Percentiles rank a stretch among this genome's conserved stretches.
Conservation (phyloP, 2,888 invertebrate genomes). For the Galerucella calmariensis region DNA sequence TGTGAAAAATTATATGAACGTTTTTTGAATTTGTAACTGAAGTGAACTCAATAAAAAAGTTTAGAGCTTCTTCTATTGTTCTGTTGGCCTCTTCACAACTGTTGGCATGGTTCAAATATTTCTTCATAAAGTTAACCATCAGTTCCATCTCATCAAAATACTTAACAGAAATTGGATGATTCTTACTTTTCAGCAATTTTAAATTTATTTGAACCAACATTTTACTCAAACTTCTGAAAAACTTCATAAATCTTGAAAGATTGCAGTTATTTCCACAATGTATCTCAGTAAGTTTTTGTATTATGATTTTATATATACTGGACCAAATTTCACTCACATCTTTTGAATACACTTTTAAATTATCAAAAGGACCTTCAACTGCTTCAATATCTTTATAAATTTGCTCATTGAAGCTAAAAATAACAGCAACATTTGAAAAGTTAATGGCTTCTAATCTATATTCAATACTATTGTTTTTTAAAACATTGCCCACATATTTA, state of each 20-base stretch:
- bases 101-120: slow-evolving; percentile 43
- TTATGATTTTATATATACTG: slow-evolving; percentile 41
- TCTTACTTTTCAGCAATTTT: slow-evolving; percentile 36
- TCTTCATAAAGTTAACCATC: slow-evolving; percentile 41
- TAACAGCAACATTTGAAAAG: slow-evolving; percentile 34
- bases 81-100: slow-evolving; percentile 36
- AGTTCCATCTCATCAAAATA: slow-evolving; percentile 48
- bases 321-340: slow-evolving; percentile 46
- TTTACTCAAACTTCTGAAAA: slow-evolving; percentile 37
- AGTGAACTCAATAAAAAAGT: slow-evolving; percentile 50
- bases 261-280: slow-evolving; percentile 33
- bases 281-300: slow-evolving; percentile 29
- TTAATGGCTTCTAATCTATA: slow-evolving; percentile 31
- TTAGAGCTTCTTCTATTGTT: slow-evolving; percentile 35
- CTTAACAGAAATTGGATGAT: slow-evolving; percentile 29
- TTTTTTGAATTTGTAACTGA: slow-evolving; percentile 50
- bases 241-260: slow-evolving; percentile 29
- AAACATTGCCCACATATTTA: slow-evolving; percentile 24
- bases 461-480: slow-evolving; percentile 16
- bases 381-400: slow-evolving; percentile 43
- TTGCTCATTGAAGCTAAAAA: slow-evolving; percentile 38
- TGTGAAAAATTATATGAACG: slow-evolving; percentile 53
- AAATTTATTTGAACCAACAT: slow-evolving; percentile 44
- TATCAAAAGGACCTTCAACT: slow-evolving; percentile 27
- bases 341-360: slow-evolving; percentile 39